phyloP scores from a whole-genome alignment of 1,140 invertebrate species.

The Oncopodura yosiiana region DNA sequence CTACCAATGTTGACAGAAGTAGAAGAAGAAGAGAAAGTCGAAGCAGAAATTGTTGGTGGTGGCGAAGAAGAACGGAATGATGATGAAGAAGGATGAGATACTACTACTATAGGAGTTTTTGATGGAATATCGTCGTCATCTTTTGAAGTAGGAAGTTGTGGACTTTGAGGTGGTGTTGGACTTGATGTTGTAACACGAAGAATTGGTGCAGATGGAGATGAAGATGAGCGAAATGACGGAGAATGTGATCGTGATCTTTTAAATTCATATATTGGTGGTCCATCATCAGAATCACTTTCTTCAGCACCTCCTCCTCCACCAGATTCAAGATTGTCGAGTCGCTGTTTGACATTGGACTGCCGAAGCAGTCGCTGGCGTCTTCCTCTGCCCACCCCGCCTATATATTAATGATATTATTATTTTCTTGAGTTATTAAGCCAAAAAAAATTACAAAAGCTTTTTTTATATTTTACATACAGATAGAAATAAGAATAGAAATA shows the following conservation, averaged over 20 bases:
- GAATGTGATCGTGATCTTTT: conserved; percentile 31
- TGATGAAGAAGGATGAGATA: background rate
- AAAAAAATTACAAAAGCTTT: background rate
- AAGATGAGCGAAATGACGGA: conserved; percentile 40
- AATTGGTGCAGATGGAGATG: conserved; percentile 39
- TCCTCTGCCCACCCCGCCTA: conserved; percentile 5
- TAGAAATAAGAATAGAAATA: background rate
- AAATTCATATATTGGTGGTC: conserved; percentile 6
- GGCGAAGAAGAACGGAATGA: conserved; percentile 3
- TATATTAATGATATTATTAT: too few species aligned
- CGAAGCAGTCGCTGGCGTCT: conserved; percentile 50
- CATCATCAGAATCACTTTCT: conserved; percentile 4
- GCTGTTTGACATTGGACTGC: conserved; percentile 55
- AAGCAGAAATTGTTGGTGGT: too few species aligned
- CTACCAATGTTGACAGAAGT: conserved; percentile 30
- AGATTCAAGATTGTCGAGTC: conserved; percentile 40
- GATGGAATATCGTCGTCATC: conserved; percentile 4
- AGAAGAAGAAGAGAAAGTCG: conserved; percentile 25
- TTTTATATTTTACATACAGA: background rate
- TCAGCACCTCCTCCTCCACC: conserved; percentile 15
- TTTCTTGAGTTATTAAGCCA: background rate
- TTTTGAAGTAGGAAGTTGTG: background rate
- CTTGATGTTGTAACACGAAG: conserved; percentile 25
- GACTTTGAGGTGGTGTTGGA: too few species aligned
- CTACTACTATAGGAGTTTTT: background rate